Percentiles rank a stretch among this genome's conserved stretches.
Conservation (phyloP, 2,797 vertebrate species). For the Oreochromis grahami region DNA sequence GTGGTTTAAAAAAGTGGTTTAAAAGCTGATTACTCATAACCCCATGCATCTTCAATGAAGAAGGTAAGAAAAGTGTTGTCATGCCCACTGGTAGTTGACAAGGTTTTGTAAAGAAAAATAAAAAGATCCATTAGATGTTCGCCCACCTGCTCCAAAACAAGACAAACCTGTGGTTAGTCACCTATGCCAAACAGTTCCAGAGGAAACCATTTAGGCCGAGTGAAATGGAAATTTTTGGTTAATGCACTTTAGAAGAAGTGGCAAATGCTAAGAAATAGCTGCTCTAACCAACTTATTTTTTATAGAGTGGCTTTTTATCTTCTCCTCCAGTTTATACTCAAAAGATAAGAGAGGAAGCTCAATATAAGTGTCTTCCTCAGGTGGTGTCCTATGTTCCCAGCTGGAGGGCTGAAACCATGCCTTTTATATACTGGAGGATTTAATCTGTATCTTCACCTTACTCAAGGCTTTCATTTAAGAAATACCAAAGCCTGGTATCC, state of each 20-base stretch:
- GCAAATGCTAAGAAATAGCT: accelerated
- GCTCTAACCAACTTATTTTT: accelerated
- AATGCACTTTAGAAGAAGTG: not conserved
- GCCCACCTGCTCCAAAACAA: not conserved
- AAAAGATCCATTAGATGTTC: accelerated
- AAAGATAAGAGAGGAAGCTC: not conserved
- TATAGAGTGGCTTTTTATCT: not conserved
- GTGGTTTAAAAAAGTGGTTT: accelerated
- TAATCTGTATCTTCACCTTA: not conserved
- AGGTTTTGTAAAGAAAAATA: not conserved
- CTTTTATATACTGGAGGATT: not conserved
- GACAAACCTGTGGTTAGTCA: not conserved
- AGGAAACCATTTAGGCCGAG: not conserved
- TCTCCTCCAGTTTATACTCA: not conserved
- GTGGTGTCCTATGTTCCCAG: not conserved
- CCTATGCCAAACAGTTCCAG: not conserved
- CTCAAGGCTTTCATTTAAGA: not conserved
- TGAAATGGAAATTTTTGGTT: accelerated
- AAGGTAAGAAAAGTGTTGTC: not conserved
- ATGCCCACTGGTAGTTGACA: not conserved
- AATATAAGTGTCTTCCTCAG: not conserved
- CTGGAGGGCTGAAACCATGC: not conserved
- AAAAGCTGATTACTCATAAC: not conserved
- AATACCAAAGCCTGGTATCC: not conserved
- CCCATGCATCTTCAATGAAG: not conserved